Evolutionary conservation across 2,797 vertebrate species (phyloP).

Genomic region (Pitangus sulphuratus): DNA sequence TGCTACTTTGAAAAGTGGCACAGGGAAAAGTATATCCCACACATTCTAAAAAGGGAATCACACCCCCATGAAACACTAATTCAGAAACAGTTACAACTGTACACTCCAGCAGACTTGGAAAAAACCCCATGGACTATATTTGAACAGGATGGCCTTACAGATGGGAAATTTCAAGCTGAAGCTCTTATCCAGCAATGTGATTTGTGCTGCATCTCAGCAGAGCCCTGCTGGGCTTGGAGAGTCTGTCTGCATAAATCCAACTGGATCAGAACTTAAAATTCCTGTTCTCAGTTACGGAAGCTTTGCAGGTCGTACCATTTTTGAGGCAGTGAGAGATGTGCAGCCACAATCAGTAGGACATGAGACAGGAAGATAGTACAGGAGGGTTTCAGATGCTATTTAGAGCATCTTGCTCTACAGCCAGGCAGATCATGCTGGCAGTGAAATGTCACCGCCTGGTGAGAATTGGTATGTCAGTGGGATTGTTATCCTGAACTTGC

Average conservation of each 20-base stretch:
- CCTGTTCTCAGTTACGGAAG: not conserved
- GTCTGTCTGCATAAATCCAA: not conserved
- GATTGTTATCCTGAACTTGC: conserved; percentile 15
- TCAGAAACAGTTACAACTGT: not conserved
- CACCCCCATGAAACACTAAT: not conserved
- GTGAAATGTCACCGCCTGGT: conserved; percentile 52
- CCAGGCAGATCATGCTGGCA: conserved; percentile 27
- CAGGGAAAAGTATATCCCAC: not conserved
- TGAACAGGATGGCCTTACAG: not conserved
- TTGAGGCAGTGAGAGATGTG: not conserved
- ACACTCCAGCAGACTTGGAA: not conserved
- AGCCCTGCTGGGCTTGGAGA: not conserved
- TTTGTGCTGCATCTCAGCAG: not conserved
- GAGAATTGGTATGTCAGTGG: not conserved
- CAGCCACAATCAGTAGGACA: not conserved
- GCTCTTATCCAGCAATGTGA: not conserved
- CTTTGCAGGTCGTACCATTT: not conserved
- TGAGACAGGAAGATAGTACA: not conserved
- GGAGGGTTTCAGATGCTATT: conserved; percentile 36
- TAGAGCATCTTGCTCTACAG: conserved; percentile 35
- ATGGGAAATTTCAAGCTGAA: not conserved
- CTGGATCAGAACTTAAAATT: not conserved
- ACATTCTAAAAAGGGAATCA: not conserved
- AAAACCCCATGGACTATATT: not conserved
- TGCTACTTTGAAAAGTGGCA: not conserved